Base-by-base conservation (phyloP, 2,797 vertebrate species). In the Austrolebias charrua region DNA sequence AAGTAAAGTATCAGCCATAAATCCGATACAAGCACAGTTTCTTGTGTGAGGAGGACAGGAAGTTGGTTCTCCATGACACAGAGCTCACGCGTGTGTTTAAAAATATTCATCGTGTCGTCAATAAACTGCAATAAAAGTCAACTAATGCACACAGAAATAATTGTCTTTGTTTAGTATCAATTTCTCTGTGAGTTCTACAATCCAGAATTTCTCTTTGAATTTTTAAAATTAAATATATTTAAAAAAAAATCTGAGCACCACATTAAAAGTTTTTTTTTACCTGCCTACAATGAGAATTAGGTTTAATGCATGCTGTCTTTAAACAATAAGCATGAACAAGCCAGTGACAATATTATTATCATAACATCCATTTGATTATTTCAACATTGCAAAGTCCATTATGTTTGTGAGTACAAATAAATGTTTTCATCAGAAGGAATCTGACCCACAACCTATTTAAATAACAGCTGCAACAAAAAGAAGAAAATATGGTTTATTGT, bases 1-100 rank as follows among this genome's bases (percentile, higher is more conserved):
- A 89, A 90, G 88, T 84, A 85, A 90, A 91, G 82, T 87, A 88
- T 87, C 83, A 75, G 87, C 83, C 83, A 82, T 90, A 90, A 90
- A 91, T 89, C 82, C 43, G 80, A 85, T 86, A 86, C 82, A 88
- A 83, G 82, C 82, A 86, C 81, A 76, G 71, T 38, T 63, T 69
- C 48, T 73, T 77, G 67, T 81, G 80, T 75, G 69, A 79, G 46
- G 56, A 62, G 43, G 61, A 49, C 52, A 44, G 44, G 50, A 76
- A 70, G 66, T 61, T 45, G 69, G 59, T 60, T 72, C 52, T 74
- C 20, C 51, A n/a, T 56, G 18, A 65, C 40, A 79, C 24, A 46
- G 46, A 64, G 52, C 56, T 46, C 55, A 19, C 7, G 18, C 13
- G 43, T 31, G 53, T 69, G 66, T 67, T 60, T 63, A 65, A 69